These are phyloP conservation scores for Drosophila neonasuta DNA, from an alignment of 2,888 invertebrate species.

Conservation along the genomic window DNA sequence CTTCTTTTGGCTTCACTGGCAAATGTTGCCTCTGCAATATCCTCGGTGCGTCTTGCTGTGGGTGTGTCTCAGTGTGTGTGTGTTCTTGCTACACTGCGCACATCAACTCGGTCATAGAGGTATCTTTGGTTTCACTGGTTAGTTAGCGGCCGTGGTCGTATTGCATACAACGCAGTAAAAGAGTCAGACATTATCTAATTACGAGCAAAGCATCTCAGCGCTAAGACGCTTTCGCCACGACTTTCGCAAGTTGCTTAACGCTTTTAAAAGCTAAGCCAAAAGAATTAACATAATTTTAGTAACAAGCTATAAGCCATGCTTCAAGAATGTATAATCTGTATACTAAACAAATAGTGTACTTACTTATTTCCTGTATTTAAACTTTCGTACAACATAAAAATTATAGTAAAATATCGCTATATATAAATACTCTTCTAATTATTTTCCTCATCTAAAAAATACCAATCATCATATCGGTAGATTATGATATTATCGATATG, in stretches of 20 bases:
- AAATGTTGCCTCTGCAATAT: constrained; percentile 51
- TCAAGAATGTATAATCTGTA: not conserved
- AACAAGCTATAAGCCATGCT: not conserved
- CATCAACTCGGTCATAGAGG: constrained; percentile 46
- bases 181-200: constrained; percentile 17
- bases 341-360: too few relatives aligned
- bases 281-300: not conserved
- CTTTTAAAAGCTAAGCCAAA: not conserved
- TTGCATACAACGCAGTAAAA: constrained; percentile 19
- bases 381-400: too few relatives aligned
- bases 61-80: constrained; percentile 7
- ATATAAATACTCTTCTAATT: too few relatives aligned
- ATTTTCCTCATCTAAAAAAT: too few relatives aligned
- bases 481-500: too few relatives aligned
- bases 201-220: not conserved
- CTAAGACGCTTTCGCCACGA: not conserved
- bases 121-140: constrained; percentile 45
- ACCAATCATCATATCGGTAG: too few relatives aligned
- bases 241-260: too few relatives aligned
- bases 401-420: too few relatives aligned
- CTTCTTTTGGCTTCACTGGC: constrained; percentile 56
- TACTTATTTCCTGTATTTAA: too few relatives aligned
- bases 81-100: constrained; percentile 21
- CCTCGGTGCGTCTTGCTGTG: constrained; percentile 29
- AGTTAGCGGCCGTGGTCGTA: constrained; percentile 47